Conservation (phyloP, 2,888 invertebrate genomes). For the Psylliodes chrysocephalus region DNA sequence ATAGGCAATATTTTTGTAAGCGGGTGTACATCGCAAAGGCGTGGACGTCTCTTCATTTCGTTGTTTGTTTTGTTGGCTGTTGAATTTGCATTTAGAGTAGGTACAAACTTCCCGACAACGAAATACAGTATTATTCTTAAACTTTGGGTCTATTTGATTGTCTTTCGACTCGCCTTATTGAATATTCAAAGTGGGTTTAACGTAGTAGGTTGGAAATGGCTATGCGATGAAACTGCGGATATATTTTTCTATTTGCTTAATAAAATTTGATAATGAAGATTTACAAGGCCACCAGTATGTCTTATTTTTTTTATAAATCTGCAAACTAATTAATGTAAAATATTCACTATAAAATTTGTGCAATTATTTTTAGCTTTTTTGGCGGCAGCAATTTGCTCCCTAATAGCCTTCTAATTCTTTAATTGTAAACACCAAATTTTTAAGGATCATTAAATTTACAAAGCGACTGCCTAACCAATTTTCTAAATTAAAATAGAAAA, state of each 20-base stretch:
- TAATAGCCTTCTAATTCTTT: too few relatives aligned
- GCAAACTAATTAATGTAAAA: too few relatives aligned
- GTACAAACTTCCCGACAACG: conserved; percentile 62
- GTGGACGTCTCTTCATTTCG: conserved; percentile 48
- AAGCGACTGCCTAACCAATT: too few relatives aligned
- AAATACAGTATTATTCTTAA: conserved; percentile 50
- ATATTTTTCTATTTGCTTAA: neutral
- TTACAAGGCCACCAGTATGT: too few relatives aligned
- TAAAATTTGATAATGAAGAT: neutral
- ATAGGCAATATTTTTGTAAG: conserved; percentile 17
- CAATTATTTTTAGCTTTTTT: too few relatives aligned
- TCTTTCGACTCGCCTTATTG: conserved; percentile 44
- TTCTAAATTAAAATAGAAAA: too few relatives aligned
- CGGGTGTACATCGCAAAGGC: conserved; percentile 27
- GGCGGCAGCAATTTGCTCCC: too few relatives aligned
- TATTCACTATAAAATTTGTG: too few relatives aligned
- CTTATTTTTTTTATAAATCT: too few relatives aligned
- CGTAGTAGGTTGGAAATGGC: conserved; percentile 1
- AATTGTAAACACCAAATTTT: too few relatives aligned
- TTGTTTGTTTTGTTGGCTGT: conserved; percentile 56
- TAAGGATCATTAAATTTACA: too few relatives aligned
- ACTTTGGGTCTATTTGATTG: conserved; percentile 48
- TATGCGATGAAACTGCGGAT: neutral
- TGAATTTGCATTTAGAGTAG: conserved; percentile 63
- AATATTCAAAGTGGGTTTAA: conserved; percentile 34